Base-by-base conservation (phyloP, 2,888 invertebrate genomes). In the Tenthredo mesomela region DNA sequence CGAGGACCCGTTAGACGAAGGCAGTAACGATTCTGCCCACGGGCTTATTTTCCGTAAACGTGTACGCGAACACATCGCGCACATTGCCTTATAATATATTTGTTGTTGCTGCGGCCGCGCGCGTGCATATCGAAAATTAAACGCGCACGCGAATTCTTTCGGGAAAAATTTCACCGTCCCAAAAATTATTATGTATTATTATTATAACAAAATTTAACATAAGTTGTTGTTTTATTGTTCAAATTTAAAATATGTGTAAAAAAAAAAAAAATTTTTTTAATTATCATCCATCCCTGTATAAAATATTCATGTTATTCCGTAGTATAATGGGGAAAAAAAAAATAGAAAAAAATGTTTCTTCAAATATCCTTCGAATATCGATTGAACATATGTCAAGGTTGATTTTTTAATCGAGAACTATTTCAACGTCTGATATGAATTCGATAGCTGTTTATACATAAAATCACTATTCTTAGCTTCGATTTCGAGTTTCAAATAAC, bases 21-120 rank as follows among this genome's bases (percentile, higher is more conserved):
- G 50, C 77, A 77, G 77, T 77, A 50, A 77, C 77, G 77, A 77
- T 77, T 50, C 77, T 54, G 77, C 77, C 77, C 77, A 77, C 50
- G 29, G 77, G 77, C 54, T 54, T 54, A 50, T 77, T 77, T 77
- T 77, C 77, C 77, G 77, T 77, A 77, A 77, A 73, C 71, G 47
- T 50, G 71, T 73, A 73, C 73, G 73, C 40, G 43, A 25, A 67
- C 18, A 33, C 29, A 25, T 67, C 15, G 18, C 5, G 6, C 25
- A 33, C 65, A 25, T 25, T 29, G 61, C 25, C 61, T 61, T 61
- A 25, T 61, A 61, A 61, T 61, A 61, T n/a, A n/a, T n/a, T 61
- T 25, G 54, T n/a, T 18, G 6, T 21, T 21, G 25, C 10, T 29
- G 25, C 21, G 61, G 61, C 12, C 61, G 61, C 61, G 61, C 3